Evolutionary conservation across 2,797 vertebrate species (phyloP).

Genomic region (Rhabdophis nuchalis): DNA sequence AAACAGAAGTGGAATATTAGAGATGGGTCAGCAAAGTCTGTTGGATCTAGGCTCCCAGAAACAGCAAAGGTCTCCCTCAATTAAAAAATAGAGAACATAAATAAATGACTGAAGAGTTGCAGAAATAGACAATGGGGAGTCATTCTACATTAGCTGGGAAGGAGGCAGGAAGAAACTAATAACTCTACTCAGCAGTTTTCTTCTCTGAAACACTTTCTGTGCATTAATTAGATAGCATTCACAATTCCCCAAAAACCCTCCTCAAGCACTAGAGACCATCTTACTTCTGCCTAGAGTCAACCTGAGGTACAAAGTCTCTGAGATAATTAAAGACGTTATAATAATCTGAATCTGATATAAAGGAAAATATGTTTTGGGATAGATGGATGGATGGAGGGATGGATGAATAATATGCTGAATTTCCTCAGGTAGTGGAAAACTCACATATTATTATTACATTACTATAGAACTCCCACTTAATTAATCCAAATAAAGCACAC

Average conservation of each 20-base stretch:
- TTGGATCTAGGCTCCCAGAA: not conserved
- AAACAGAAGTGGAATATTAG: not conserved
- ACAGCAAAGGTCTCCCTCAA: not conserved
- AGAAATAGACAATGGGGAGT: constrained; percentile 8
- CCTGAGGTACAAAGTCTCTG: not conserved
- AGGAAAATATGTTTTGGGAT: not conserved
- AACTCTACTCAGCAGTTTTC: not conserved
- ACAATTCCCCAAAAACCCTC: not conserved
- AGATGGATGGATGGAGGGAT: not conserved
- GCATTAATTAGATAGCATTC: not conserved
- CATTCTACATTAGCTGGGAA: not conserved
- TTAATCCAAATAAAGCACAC: not conserved
- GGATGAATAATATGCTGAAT: not conserved
- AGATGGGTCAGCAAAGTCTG: not conserved
- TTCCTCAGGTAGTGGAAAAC: not conserved
- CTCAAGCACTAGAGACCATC: not conserved
- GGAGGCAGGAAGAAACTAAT: not conserved
- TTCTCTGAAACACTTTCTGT: not conserved
- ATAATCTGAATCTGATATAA: not conserved
- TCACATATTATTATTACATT: not conserved
- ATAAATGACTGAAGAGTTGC: not conserved
- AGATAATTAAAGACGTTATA: constrained; percentile 23
- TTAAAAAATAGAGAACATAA: not conserved
- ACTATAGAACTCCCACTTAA: not conserved
- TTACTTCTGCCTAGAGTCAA: not conserved